phyloP scores from a whole-genome alignment of 2,113 vertebrate species.

The Sapayoa aenigma region DNA sequence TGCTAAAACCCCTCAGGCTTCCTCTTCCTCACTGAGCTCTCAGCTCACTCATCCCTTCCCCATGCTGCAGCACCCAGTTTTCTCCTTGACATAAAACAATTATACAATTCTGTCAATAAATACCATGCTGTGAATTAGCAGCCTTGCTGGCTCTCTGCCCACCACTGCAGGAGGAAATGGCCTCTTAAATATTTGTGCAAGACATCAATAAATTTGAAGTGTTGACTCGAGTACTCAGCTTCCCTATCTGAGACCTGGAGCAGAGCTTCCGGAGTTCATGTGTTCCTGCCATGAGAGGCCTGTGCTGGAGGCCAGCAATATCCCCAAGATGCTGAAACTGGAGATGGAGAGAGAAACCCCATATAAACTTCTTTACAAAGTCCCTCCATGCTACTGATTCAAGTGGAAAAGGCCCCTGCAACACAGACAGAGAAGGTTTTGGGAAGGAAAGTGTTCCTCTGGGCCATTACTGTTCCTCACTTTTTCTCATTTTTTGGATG shows the following conservation, averaged over 20 bases:
- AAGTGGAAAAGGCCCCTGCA: not conserved
- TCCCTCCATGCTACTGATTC: not conserved
- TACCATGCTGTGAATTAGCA: not conserved
- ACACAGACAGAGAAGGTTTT: not conserved
- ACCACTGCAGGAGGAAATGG: slow-evolving; percentile 62
- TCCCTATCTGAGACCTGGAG: slow-evolving; percentile 54
- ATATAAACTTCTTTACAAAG: not conserved
- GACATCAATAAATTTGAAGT: slow-evolving; percentile 72
- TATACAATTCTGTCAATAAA: slow-evolving; percentile 54
- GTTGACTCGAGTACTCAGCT: slow-evolving; percentile 65
- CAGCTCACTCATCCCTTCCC: not conserved
- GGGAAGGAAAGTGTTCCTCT: not conserved
- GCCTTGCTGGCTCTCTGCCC: slow-evolving; percentile 45
- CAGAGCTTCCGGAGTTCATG: slow-evolving; percentile 43
- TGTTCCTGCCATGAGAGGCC: not conserved
- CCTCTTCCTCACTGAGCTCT: not conserved
- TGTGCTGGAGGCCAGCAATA: not conserved
- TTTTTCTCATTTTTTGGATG: not conserved
- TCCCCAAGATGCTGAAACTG: slow-evolving; percentile 52
- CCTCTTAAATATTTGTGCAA: slow-evolving; percentile 72
- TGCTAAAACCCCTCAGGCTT: not conserved
- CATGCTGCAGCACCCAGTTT: not conserved
- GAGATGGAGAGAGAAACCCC: slow-evolving; percentile 36
- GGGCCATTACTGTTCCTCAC: not conserved
- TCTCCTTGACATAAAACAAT: not conserved